Evolutionary conservation across 2,888 invertebrate genomes (phyloP), one percentile per base, ranked within the genome.

Genomic region (Dicyrtomina minuta): DNA sequence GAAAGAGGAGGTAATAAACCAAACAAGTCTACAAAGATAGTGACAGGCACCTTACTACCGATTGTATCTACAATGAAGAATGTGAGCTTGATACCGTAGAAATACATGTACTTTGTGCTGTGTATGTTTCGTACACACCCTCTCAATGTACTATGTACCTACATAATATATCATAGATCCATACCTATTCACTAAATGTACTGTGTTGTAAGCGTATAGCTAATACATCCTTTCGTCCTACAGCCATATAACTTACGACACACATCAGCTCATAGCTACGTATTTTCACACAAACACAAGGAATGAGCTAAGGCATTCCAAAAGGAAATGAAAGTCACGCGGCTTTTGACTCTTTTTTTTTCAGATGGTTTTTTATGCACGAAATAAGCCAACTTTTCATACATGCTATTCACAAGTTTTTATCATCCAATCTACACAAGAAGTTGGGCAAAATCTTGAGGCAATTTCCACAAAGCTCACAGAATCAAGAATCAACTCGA

Each of bases 321-420:
- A 27, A 51, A 64, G 64, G 64, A 64, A 64, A 64, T 64, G 64
- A 64, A 64, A 64, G 64, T 64, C 64, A 64, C 64, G 64, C 64
- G 62, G 62, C 62, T 62, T 62, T 62, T 44, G 62, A 64, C 64
- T 51, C 33, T 62, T 49, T 44, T 62, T 53, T 33, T 33, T 33
- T 39, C 43, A 60, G 20, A 27, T 20, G 46, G 5, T 13, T 27
- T 64, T 64, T 64, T 64, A 64, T 53, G 49, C 64, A 64, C 64
- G 51, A 64, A 64, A 51, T 6, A 46, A n/a, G n/a, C n/a, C n/a
- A 20, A 58, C 58, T 58, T 27, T 39, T 49, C 22, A 10, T 51
- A 5, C 27, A 49, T 27, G 24, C 59, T 43, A 17, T 43, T 46
- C 22, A 51, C 51, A 64, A 64, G 41, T 51, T 64, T 64, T 64